These are phyloP conservation scores for Agrochola circellaris DNA, from an alignment of 2,888 invertebrate genomes.

Conservation along the genomic window DNA sequence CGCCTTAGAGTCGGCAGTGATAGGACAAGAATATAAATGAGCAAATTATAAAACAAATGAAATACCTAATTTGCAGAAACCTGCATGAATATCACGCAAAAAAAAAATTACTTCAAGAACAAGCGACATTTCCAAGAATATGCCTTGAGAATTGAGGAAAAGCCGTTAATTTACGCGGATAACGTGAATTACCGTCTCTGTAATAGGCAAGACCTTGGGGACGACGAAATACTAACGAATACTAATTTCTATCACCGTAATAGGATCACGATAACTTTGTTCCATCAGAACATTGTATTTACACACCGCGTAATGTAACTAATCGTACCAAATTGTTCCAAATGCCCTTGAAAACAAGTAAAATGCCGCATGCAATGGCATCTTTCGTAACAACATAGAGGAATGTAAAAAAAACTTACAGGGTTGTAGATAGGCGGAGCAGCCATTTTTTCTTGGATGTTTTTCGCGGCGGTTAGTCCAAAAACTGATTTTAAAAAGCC, in stretches of 20 bases:
- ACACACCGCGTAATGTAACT: conserved; percentile 69
- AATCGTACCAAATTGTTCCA: conserved; percentile 71
- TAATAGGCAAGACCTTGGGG: conserved; percentile 63
- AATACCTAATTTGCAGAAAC: background rate
- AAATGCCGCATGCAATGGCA: conserved; percentile 54
- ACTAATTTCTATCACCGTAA: conserved; percentile 48
- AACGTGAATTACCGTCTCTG: conserved; percentile 22
- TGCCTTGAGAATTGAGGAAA: conserved; percentile 38
- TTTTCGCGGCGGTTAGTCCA: conserved; percentile 46
- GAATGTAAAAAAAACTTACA: conserved; percentile 74
- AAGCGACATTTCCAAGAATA: background rate
- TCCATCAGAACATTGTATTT: conserved; percentile 71
- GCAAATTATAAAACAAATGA: background rate
- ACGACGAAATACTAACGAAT: conserved; percentile 29
- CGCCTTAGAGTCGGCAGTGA: background rate
- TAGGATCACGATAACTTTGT: conserved; percentile 59
- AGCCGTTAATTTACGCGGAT: conserved; percentile 36
- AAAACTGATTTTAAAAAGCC: conserved; percentile 53
- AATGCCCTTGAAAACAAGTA: conserved; percentile 81
- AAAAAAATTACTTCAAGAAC: background rate
- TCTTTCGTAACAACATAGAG: conserved; percentile 48
- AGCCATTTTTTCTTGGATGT: conserved; percentile 75
- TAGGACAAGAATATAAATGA: conserved; percentile 24
- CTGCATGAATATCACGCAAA: background rate
- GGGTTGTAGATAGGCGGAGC: conserved; percentile 84